phyloP scores from a whole-genome alignment of 2,888 invertebrate genomes.

The Trichopoda pennipes region DNA sequence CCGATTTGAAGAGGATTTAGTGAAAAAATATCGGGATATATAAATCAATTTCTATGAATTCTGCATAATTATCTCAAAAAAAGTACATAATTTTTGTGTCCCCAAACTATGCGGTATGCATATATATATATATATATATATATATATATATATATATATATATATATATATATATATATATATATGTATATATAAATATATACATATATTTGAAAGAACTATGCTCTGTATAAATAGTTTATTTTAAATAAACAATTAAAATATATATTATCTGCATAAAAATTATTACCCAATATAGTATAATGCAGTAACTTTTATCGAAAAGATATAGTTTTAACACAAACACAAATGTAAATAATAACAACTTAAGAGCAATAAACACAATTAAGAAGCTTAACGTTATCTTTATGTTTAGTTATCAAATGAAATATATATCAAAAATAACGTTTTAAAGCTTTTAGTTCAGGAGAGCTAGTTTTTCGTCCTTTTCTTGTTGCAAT shows the following conservation, averaged over 20 bases:
- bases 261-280: constrained; percentile 18
- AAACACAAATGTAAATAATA: not conserved
- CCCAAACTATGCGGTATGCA: too few species aligned
- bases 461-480: not conserved
- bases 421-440: constrained; percentile 13
- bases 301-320: constrained; percentile 37
- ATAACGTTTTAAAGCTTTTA: not conserved
- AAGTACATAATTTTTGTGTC: too few species aligned
- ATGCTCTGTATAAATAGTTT: not conserved
- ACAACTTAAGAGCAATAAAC: not conserved
- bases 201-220: not conserved
- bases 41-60: too few species aligned
- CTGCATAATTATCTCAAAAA: too few species aligned
- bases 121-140: too few species aligned
- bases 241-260: constrained; percentile 5
- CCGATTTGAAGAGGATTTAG: too few species aligned
- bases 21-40: too few species aligned
- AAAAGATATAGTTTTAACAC: not conserved
- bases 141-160: too few species aligned
- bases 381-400: constrained; percentile 18
- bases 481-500: too few species aligned
- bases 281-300: constrained; percentile 23
- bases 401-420: constrained; percentile 34
- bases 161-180: too few species aligned
- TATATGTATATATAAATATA: too few species aligned